Conservation (phyloP, 2,797 vertebrate species). For the Hippopotamyrus pictus region DNA sequence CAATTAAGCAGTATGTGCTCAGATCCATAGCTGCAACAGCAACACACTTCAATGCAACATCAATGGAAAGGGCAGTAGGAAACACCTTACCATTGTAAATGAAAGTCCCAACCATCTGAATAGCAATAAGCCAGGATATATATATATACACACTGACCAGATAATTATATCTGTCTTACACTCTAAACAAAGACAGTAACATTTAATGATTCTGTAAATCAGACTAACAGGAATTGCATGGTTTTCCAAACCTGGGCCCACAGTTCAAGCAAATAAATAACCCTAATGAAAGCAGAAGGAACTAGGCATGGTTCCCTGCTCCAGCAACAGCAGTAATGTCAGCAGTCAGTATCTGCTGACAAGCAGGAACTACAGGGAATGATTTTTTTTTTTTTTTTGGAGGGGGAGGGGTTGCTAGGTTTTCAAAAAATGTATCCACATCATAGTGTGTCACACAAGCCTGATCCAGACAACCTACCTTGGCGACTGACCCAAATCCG, state of each 20-base stretch:
- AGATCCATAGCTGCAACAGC: neutral
- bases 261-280: neutral
- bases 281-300: neutral
- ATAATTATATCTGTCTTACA: neutral
- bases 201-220: neutral
- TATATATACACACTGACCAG: neutral
- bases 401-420: neutral
- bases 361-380: neutral
- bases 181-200: neutral
- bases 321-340: neutral
- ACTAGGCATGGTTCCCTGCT: neutral
- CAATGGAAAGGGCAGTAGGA: neutral
- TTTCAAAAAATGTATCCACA: neutral
- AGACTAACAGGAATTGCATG: neutral
- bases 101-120: neutral
- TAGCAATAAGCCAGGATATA: neutral
- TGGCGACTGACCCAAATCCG: neutral
- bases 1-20: neutral
- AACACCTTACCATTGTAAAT: neutral
- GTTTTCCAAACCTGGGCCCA: neutral
- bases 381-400: neutral
- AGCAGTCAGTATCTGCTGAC: neutral
- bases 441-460: neutral
- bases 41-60: neutral
- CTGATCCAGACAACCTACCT: slow-evolving; percentile 1